Conservation (phyloP, 2,113 vertebrate genomes). For the Clarias macrocephalus region DNA sequence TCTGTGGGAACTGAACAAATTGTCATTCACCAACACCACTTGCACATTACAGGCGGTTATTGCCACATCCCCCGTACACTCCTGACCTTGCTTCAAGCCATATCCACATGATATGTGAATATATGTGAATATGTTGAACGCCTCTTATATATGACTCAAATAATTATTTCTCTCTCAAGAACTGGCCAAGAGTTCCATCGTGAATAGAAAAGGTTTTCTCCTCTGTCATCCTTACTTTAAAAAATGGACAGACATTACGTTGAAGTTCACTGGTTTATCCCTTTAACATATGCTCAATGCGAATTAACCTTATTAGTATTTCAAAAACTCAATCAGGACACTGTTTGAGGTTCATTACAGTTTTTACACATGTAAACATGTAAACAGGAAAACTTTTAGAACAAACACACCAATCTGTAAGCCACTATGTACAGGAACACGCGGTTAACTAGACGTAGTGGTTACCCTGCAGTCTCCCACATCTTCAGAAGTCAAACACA, state of each 20-base stretch:
- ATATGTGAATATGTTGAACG: no score
- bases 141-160: not conserved
- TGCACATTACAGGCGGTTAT: no score
- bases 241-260: not conserved
- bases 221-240: not conserved
- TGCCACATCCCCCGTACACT: no score
- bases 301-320: not conserved
- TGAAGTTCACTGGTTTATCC: not conserved
- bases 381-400: not conserved
- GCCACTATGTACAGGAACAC: not conserved
- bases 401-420: not conserved
- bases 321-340: not conserved
- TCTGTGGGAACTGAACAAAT: no score
- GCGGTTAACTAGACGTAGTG: constrained; percentile 10
- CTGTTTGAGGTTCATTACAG: not conserved
- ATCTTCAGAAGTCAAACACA: constrained; percentile 93
- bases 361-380: not conserved
- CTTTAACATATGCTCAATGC: not conserved
- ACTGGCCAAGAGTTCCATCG: not conserved
- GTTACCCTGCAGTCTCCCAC: constrained; percentile 45
- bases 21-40: no score
- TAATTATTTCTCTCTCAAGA: not conserved
- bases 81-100: no score
- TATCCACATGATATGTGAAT: no score
- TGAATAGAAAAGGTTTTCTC: not conserved